phyloP scores from a whole-genome alignment of 2,797 vertebrate genomes.

The Mormyrops boulengeri region DNA sequence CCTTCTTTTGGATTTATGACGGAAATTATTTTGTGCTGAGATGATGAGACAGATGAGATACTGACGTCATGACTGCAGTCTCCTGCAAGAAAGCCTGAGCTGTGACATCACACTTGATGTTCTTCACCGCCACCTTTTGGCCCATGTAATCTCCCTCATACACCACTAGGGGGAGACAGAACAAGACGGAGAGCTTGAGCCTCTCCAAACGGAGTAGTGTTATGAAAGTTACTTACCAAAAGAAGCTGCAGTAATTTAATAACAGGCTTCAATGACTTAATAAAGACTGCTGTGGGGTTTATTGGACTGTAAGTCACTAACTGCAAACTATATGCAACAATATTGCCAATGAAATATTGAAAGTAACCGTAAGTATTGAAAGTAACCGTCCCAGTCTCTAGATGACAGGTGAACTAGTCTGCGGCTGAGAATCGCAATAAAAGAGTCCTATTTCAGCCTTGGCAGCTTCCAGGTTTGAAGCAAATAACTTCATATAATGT shows the following conservation, averaged over 20 bases:
- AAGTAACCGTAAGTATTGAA: neutral
- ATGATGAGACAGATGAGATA: neutral
- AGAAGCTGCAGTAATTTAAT: neutral
- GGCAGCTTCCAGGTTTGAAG: neutral
- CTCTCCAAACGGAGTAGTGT: neutral
- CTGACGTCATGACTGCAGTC: conserved; percentile 84
- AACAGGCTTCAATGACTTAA: neutral
- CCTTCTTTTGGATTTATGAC: neutral
- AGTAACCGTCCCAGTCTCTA: neutral
- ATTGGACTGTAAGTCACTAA: neutral
- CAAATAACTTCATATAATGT: neutral
- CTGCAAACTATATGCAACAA: neutral
- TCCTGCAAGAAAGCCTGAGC: conserved; percentile 81
- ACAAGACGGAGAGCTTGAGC: neutral
- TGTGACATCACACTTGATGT: conserved; percentile 82
- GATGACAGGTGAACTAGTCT: neutral
- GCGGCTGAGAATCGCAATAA: neutral
- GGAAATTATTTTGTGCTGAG: neutral
- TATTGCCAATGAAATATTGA: neutral
- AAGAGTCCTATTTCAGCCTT: neutral
- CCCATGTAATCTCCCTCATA: conserved; percentile 76
- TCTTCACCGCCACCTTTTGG: conserved; percentile 86
- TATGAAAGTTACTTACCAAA: neutral
- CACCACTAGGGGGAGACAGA: conserved; percentile 57
- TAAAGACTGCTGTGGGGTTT: neutral